Evolutionary conservation across 2,888 invertebrate species (phyloP), one percentile per base, ranked within the genome.

Genomic region (Myopa testacea): DNA sequence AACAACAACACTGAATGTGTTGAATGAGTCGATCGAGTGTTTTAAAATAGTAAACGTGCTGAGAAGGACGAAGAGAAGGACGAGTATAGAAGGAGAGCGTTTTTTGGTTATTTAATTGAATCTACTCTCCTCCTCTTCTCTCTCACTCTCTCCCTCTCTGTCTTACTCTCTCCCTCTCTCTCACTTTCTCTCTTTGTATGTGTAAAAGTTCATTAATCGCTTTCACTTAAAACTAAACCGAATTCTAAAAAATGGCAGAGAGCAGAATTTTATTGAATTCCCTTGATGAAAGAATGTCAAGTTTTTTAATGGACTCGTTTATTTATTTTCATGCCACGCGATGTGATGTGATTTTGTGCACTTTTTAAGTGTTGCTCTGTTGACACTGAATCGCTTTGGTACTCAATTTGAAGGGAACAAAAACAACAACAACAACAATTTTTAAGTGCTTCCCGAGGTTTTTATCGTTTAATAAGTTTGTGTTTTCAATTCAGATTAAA

Each of bases 171-270:
- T n/a, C 10, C 6, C 6, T 10, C 7, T 45, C 10, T 45, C 45
- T 6, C 45, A 2, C 45, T 45, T 3, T 45, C 10, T 8, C 6
- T 10, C 7, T 45, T 6, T 45, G 45, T 45, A 52, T 14, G 52
- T 26, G 52, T 10, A 52, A 71, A 71, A 76, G 40, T 71, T 76
- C 70, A 71, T 76, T 62, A 76, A 76, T 71, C 38, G 76, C 52
- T 76, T 71, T 70, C 70, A 37, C 55, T 70, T 76, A 52, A 76
- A 76, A 63, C 52, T 76, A 71, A 76, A 71, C 70, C 70, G 65
- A 70, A 52, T 62, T 76, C 34, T 10, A 55, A 55, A 55, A 55
- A 55, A 55, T 5, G 1, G 4, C 55, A 55, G 16, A n/a, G n/a
- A n/a, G 58, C 69, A 34, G 40, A 76, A 76, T 76, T 69, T n/a